Conservation (phyloP, 1,140 invertebrate genomes). For the Leptonema lineaticorne region DNA sequence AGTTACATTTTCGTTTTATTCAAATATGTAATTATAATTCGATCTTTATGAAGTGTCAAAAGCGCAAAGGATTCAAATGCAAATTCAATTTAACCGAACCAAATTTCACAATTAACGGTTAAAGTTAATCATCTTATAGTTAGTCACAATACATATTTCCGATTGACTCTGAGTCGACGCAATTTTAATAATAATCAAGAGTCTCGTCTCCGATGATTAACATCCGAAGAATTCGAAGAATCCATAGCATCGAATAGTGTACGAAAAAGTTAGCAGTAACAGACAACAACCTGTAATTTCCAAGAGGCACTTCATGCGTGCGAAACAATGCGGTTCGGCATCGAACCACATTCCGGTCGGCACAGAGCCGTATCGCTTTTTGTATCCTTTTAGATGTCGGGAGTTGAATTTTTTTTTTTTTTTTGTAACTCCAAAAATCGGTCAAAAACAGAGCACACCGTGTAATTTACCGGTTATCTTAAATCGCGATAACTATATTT, state of each 20-base stretch:
- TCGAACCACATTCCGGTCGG: slow-evolving; percentile 11
- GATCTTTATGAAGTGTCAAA: too few species aligned
- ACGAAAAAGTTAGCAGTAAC: neutral
- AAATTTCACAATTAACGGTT: too few species aligned
- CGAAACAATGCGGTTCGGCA: slow-evolving; percentile 9
- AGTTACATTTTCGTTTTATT: too few species aligned
- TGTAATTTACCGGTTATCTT: too few species aligned
- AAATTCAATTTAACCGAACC: neutral
- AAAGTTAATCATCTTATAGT: too few species aligned
- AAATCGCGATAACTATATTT: too few species aligned
- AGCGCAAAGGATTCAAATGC: too few species aligned
- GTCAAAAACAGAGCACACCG: too few species aligned
- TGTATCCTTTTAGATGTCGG: neutral
- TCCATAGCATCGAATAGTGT: neutral
- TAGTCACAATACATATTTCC: too few species aligned
- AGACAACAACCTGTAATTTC: slow-evolving; percentile 7
- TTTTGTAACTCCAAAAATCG: too few species aligned
- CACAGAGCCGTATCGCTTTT: neutral
- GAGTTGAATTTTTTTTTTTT: too few species aligned
- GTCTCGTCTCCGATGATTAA: neutral
- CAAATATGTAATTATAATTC: too few species aligned
- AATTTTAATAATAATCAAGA: neutral
- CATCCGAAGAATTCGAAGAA: slow-evolving; percentile 11
- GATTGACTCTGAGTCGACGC: neutral
- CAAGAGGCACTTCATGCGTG: neutral